Evolutionary conservation across 2,797 vertebrate species (phyloP).

Genomic region (Anisognathus igniventris): DNA sequence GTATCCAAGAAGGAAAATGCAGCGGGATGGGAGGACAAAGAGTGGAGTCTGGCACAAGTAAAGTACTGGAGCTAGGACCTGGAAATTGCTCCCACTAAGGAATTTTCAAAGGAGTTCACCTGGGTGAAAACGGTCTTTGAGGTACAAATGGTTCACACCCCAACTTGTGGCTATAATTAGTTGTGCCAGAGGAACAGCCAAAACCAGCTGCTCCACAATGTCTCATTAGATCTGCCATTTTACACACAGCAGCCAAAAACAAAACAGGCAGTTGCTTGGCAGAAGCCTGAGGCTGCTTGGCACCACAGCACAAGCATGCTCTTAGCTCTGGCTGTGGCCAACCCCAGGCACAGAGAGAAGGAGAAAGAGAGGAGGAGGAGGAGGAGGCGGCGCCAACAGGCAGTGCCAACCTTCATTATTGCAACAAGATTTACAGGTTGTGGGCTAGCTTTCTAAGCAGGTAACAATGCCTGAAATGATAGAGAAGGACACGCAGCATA

Average conservation of each 20-base stretch:
- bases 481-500: background rate
- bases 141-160: background rate
- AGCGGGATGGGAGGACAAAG: background rate
- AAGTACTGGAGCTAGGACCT: background rate
- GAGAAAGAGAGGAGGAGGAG: constrained; percentile 9
- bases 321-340: constrained; percentile 18
- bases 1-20: background rate
- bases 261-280: constrained; percentile 65
- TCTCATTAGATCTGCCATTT: constrained; percentile 71
- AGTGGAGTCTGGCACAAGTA: background rate
- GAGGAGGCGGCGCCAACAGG: background rate
- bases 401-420: constrained; percentile 31
- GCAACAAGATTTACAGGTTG: constrained; percentile 47
- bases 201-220: constrained; percentile 65
- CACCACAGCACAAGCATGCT: constrained; percentile 43
- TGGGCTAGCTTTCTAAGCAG: constrained; percentile 25
- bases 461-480: background rate
- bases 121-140: constrained; percentile 35
- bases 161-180: constrained; percentile 45
- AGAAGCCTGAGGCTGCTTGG: constrained; percentile 61
- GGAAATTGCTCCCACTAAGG: background rate
- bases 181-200: constrained; percentile 64
- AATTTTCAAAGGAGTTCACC: constrained; percentile 39
- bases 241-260: constrained; percentile 54
- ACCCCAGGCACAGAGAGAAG: constrained; percentile 12